Percentiles rank a stretch among this genome's conserved stretches.
Evolutionary conservation across 2,888 invertebrate species (phyloP).

Genomic region (Drosophila neutralis): DNA sequence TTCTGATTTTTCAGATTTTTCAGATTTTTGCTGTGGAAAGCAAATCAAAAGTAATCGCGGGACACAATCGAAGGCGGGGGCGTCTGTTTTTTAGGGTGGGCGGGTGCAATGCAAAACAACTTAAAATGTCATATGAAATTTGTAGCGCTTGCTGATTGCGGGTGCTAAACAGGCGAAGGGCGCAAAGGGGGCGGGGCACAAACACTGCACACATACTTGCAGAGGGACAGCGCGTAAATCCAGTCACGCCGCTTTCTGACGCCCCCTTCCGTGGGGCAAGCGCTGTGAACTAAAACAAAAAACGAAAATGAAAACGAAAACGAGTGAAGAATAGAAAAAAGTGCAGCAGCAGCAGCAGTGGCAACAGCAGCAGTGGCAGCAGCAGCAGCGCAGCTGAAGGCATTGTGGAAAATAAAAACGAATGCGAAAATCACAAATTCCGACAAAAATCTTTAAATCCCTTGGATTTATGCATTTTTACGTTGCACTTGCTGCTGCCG

Average conservation of each 20-base stretch:
- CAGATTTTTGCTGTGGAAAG: slow-evolving; percentile 56
- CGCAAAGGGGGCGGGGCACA: slow-evolving; percentile 9
- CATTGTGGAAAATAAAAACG: slow-evolving; percentile 64
- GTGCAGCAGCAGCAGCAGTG: background rate
- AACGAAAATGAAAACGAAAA: slow-evolving; percentile 17
- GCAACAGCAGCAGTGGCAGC: no score
- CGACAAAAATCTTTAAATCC: slow-evolving; percentile 76
- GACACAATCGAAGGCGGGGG: background rate
- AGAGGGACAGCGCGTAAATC: slow-evolving; percentile 65
- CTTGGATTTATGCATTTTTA: slow-evolving; percentile 78
- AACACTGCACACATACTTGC: slow-evolving; percentile 21
- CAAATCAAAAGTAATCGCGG: slow-evolving; percentile 57
- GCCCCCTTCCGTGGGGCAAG: slow-evolving; percentile 21
- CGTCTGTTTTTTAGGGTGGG: background rate
- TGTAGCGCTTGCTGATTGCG: slow-evolving; percentile 76
- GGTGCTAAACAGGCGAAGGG: slow-evolving; percentile 64
- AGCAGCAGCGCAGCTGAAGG: slow-evolving; percentile 31
- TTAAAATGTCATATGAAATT: slow-evolving; percentile 79
- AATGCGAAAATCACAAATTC: slow-evolving; percentile 79
- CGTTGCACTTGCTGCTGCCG: slow-evolving; percentile 67
- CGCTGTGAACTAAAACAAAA: slow-evolving; percentile 55
- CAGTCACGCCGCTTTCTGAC: slow-evolving; percentile 62
- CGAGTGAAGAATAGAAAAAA: slow-evolving; percentile 7
- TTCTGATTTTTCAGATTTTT: slow-evolving; percentile 20
- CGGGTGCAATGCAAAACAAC: slow-evolving; percentile 72